Conservation (phyloP, 2,888 invertebrate genomes). For the Dicranocentrus wangi region DNA sequence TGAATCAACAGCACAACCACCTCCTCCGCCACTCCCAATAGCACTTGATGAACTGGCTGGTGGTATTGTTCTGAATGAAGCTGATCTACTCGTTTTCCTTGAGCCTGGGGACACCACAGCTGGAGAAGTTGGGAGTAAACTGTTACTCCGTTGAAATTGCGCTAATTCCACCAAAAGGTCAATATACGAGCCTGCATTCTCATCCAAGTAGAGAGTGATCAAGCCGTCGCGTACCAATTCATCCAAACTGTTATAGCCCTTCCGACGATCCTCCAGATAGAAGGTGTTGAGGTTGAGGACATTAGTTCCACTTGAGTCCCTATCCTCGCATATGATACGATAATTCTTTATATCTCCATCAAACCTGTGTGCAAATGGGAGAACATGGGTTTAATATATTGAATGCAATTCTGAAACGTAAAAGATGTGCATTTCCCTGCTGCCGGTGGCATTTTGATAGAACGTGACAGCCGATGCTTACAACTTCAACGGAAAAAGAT, state of each 20-base stretch:
- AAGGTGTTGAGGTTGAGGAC: constrained; percentile 10
- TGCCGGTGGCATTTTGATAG: no score
- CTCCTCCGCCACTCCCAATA: constrained; percentile 13
- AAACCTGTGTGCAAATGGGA: constrained; percentile 40
- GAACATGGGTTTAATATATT: no score
- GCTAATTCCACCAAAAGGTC: constrained; percentile 79
- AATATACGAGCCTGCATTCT: constrained; percentile 87
- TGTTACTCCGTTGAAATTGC: constrained; percentile 47
- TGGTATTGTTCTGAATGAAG: constrained; percentile 36
- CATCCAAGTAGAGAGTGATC: constrained; percentile 90
- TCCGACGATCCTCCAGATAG: constrained; percentile 57
- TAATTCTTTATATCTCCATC: constrained; percentile 54
- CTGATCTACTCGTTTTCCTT: constrained; percentile 47
- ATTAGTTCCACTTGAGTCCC: constrained; percentile 14
- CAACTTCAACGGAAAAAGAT: no score
- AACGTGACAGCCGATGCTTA: no score
- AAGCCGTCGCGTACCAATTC: constrained; percentile 93
- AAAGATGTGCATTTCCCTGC: no score
- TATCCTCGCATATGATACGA: constrained; percentile 32
- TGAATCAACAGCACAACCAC: constrained; percentile 19
- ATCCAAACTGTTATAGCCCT: constrained; percentile 84
- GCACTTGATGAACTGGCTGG: constrained; percentile 37
- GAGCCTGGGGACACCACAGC: constrained; percentile 44
- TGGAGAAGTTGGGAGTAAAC: constrained; percentile 44
- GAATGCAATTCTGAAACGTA: no score